Base-by-base conservation (phyloP, 1,140 invertebrate species). In the Chrysoperla carnea region DNA sequence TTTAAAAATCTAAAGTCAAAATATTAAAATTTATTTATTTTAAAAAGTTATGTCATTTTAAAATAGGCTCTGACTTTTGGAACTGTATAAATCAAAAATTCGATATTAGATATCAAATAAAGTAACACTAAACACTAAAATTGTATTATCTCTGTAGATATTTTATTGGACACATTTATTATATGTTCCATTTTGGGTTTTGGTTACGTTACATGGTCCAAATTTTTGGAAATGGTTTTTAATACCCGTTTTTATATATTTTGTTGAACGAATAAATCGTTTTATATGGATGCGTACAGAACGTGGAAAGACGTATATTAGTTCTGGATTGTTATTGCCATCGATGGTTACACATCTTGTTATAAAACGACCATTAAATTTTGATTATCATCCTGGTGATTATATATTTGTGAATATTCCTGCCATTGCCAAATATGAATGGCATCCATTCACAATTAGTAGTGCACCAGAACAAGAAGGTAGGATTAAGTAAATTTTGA, bases 181-280 rank as follows among this genome's bases (percentile, higher is more conserved):
- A 29, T 95, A 93, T 58, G 65, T 93, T 11, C 80, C 83, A 0
- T 95, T 92, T 57, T 93, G 82, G 83, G 66, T 89, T 27, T 61
- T 94, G 1, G 63, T 82, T 4, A 76, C 94, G 13, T 65, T 94
- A 29, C 92, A 97, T 57, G 87, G 77, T 0, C 86, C 87, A 0
- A 88, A 86, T 53, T 96, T 93, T 59, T 96, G 90, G 90, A 91
- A 87, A 59, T 96, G 91, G 91, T 89, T 95, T 54, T 59, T 93
- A 8, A 59, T 76, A 2, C 91, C 91, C 0, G 87, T 85, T 0
- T 49, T 78, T 0, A 64, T 93, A 1, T 95, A 86, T 55, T 37
- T 83, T 0, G 59, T 87, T 0, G 91, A 97, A 63, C 71, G 83
- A 37, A 63, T 84, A 4, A 60, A 76, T 36, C 63, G 81, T 38